Percentiles rank a stretch among this genome's conserved stretches.
phyloP scores from a whole-genome alignment of 2,113 vertebrate genomes.

The Vimba vimba region DNA sequence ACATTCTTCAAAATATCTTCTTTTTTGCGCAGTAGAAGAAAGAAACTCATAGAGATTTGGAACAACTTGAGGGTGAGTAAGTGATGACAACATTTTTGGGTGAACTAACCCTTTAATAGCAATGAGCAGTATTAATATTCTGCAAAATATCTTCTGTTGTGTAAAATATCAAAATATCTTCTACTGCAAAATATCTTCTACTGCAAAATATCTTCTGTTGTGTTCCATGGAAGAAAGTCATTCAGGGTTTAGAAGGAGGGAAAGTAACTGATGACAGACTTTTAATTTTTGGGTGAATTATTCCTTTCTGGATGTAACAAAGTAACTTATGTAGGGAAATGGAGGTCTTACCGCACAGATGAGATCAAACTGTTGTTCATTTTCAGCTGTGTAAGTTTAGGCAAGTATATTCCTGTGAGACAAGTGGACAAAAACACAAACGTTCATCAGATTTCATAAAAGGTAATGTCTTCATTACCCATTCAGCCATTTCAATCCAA shows the following conservation, averaged over 20 bases:
- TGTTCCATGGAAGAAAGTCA: background rate
- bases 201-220: background rate
- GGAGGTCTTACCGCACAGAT: constrained; percentile 85
- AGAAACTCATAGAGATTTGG: too few relatives aligned
- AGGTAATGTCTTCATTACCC: background rate
- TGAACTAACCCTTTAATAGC: too few relatives aligned
- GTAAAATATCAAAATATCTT: too few relatives aligned
- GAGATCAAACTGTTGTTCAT: constrained; percentile 87
- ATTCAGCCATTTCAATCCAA: background rate
- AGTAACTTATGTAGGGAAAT: constrained; percentile 26
- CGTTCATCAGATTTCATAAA: constrained; percentile 33
- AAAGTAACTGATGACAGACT: background rate
- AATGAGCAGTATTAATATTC: background rate
- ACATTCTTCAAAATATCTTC: too few relatives aligned
- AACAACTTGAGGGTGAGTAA: too few relatives aligned
- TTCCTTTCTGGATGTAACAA: background rate
- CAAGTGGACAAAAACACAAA: constrained; percentile 34
- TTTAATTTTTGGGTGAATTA: background rate
- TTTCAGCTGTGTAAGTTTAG: constrained; percentile 87
- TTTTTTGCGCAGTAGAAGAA: too few relatives aligned
- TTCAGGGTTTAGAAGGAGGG: background rate
- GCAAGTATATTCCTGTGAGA: constrained; percentile 85
- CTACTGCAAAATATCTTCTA: too few relatives aligned
- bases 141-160: background rate
- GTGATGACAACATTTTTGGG: too few relatives aligned